Base-by-base conservation (phyloP, 2,113 vertebrate species). In the Ornithorhynchus anatinus region DNA sequence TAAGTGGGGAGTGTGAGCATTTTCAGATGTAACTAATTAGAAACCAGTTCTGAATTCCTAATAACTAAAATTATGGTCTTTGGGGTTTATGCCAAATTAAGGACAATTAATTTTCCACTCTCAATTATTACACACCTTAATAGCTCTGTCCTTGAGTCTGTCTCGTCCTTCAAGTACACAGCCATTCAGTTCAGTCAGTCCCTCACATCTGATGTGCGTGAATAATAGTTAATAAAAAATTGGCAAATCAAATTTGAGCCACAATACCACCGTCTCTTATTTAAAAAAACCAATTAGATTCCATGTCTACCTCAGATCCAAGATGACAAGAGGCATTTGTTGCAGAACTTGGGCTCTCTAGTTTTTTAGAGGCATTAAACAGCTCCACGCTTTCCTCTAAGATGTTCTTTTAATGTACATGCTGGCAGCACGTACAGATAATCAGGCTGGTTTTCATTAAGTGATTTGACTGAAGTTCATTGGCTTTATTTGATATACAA, bases 41-140 rank as follows among this genome's bases (percentile, higher is more conserved):
- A 86, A 86, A 87, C 66, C 82, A 67, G 73, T 40, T 69, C 76
- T 77, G 84, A 89, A 91, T 92, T 87, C 82, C 58, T 90, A 80
- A 90, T 85, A 89, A 69, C 17, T 62, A 66, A 67, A 90, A 65
- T 78, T 84, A 80, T 32, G 60, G 79, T 89, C 83, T 87, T 87
- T 84, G 90, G 89, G 89, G 90, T 89, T 87, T 85, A 83, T 31
- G 86, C 87, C 91, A 93, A 92, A 93, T 91, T 92, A 93, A 91
- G 86, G 90, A 92, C 88, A 92, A 93, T 92, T 91, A 91, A 93
- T 92, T 91, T 87, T 87, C 83, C 59, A 88, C 81, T 87, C 84
- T 87, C 86, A 88, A 91, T 92, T 89, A 89, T 88, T 81, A 61
- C 50, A 45, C 74, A 85, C 75, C 89, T 91, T 88, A 91, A 86